Evolutionary conservation across 1,140 invertebrate species (phyloP).

Genomic region (Varroa destructor): DNA sequence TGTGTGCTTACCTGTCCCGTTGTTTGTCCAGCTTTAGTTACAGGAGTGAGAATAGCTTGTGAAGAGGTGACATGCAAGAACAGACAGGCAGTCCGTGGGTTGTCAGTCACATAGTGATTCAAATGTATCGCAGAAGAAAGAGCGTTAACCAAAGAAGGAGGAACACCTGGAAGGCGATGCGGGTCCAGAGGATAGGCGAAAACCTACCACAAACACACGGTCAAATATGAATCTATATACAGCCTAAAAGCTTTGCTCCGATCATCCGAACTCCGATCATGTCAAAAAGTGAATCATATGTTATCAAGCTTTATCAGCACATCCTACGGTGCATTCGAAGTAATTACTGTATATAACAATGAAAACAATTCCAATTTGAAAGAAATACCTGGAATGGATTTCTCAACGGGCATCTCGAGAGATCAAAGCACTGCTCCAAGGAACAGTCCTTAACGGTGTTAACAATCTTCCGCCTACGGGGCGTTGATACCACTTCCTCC

Average conservation of each 20-base stretch:
- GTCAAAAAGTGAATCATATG: no score
- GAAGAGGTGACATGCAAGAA: neutral
- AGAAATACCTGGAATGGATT: neutral
- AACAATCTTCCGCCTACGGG: neutral
- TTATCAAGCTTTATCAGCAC: no score
- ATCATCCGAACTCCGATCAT: no score
- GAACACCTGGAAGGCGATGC: neutral
- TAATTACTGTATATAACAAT: neutral
- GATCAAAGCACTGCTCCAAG: constrained; percentile 10
- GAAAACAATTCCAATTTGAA: neutral
- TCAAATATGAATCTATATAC: neutral
- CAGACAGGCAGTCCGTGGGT: neutral
- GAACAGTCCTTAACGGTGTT: neutral
- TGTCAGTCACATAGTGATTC: neutral
- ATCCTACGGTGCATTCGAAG: no score
- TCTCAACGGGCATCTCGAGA: constrained; percentile 3
- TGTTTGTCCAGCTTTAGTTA: no score
- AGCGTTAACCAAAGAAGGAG: neutral
- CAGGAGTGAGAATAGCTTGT: neutral
- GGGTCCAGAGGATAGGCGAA: neutral
- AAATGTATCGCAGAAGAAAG: neutral
- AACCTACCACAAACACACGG: constrained; percentile 5
- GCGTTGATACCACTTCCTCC: no score
- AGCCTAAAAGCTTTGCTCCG: no score
- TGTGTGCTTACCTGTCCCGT: no score